Evolutionary conservation across 2,888 invertebrate species (phyloP), one percentile per base, ranked within the genome.

Genomic region (Leptothorax acervorum): DNA sequence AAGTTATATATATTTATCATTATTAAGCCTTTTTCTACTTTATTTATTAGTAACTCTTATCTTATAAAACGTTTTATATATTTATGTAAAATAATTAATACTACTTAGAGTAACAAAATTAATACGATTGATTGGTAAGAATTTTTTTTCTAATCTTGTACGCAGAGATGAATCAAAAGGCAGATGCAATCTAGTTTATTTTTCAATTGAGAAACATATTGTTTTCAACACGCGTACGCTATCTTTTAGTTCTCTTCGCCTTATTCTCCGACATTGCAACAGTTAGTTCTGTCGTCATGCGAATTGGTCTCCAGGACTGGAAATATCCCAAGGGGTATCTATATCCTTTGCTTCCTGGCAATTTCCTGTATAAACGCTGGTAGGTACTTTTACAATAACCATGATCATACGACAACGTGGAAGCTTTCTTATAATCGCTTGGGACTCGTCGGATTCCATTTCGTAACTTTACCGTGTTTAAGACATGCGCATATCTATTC

Each of bases 381-480:
- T 78, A 66, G 55, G 11, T 53, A 39, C 53, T 78, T 55, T 53
- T 78, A 66, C 53, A 55, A 76, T 76, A 76, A 76, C 39, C 28
- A 55, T 35, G 8, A 53, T 66, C 42, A 45, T 66, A 78, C 48
- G 63, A 23, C 39, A 66, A 66, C 6, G 53, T 55, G 31, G 31
- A 78, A 68, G n/a, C 31, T 68, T 78, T 68, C 55, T 78, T 68
- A 28, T 45, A 78, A 55, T 57, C 76, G 15, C 53, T 78, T 42
- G 66, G 53, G 53, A 45, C 31, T 66, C 39, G 35, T 51, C 53
- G 42, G 55, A 78, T 78, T 78, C 55, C 31, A 55, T 66, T 68
- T 53, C n/a, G n/a, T 35, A 68, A 78, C n/a, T 68, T 55, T 18
- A 23, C 4, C 15, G 55, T 45, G 42, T 45, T 66, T 23, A 45